phyloP scores from a whole-genome alignment of 1,140 invertebrate species.

The Leguminivora glycinivorella region DNA sequence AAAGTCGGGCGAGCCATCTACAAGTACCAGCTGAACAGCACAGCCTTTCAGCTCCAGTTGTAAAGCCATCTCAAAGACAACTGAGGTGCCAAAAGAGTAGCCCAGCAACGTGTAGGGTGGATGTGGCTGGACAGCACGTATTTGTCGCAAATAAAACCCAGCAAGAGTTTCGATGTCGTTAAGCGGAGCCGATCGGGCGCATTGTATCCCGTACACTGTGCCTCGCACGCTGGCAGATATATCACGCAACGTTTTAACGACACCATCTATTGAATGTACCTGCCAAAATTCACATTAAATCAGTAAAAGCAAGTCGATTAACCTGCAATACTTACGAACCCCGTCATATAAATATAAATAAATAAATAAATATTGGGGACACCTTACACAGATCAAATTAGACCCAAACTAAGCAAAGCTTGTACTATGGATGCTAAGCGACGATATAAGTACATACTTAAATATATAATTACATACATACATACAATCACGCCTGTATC shows the following conservation, averaged over 20 bases:
- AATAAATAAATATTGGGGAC: too few relatives aligned
- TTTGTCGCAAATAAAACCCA: slow-evolving; percentile 87
- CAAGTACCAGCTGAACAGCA: slow-evolving; percentile 83
- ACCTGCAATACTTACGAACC: too few relatives aligned
- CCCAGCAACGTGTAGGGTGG: slow-evolving; percentile 94
- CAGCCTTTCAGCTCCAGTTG: slow-evolving; percentile 84
- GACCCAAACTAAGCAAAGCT: too few relatives aligned
- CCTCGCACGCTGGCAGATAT: slow-evolving; percentile 85
- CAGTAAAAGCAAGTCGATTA: too few relatives aligned
- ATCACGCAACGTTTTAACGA: slow-evolving; percentile 83
- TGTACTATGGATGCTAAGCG: too few relatives aligned
- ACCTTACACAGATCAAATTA: too few relatives aligned
- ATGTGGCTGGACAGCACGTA: slow-evolving; percentile 88
- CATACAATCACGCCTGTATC: too few relatives aligned
- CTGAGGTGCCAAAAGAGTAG: slow-evolving; percentile 95
- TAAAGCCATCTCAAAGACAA: slow-evolving; percentile 95
- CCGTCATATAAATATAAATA: too few relatives aligned
- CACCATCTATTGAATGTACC: slow-evolving; percentile 96
- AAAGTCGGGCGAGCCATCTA: slow-evolving; percentile 98
- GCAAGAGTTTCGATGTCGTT: slow-evolving; percentile 87
- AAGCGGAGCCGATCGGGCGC: slow-evolving; percentile 87
- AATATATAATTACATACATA: too few relatives aligned
- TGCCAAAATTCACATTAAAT: too few relatives aligned
- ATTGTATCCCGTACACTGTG: slow-evolving; percentile 95
- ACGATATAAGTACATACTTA: too few relatives aligned